phyloP scores from a whole-genome alignment of 2,113 vertebrate genomes.

The Entosphenus tridentatus region DNA sequence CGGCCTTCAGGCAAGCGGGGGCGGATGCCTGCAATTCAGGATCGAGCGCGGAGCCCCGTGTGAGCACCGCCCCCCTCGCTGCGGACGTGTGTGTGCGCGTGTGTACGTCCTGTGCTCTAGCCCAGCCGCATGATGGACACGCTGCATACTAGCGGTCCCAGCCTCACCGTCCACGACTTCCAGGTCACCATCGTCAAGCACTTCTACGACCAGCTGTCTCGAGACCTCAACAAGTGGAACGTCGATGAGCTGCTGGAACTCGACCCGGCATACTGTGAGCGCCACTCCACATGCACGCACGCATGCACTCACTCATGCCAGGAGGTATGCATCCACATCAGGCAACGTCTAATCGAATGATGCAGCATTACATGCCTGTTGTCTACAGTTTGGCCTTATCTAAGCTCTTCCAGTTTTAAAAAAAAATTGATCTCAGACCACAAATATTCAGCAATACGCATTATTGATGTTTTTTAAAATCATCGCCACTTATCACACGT shows the following conservation, averaged over 20 bases:
- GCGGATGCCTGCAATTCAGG: background rate
- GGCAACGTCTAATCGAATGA: too few species aligned
- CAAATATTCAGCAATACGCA: too few species aligned
- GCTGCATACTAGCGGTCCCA: constrained; percentile 8
- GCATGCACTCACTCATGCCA: too few species aligned
- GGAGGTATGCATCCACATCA: too few species aligned
- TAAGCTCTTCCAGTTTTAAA: too few species aligned
- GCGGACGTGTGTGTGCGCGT: too few species aligned
- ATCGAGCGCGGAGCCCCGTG: background rate
- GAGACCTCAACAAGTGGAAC: constrained; percentile 10
- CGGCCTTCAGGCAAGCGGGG: background rate
- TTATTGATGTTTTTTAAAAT: too few species aligned
- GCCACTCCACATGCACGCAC: too few species aligned
- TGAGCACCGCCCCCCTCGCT: background rate
- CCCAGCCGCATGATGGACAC: background rate
- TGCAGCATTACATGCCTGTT: too few species aligned
- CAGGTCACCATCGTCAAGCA: constrained; percentile 13
- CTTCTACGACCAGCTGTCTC: constrained; percentile 14
- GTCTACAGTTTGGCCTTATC: too few species aligned
- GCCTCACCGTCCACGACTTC: constrained; percentile 12
- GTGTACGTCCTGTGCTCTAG: background rate
- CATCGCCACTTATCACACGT: too few species aligned
- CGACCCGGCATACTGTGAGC: constrained; percentile 14
- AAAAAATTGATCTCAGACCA: too few species aligned
- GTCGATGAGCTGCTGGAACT: constrained; percentile 8